phyloP scores from a whole-genome alignment of 2,113 vertebrate species.

The Pithys albifrons region DNA sequence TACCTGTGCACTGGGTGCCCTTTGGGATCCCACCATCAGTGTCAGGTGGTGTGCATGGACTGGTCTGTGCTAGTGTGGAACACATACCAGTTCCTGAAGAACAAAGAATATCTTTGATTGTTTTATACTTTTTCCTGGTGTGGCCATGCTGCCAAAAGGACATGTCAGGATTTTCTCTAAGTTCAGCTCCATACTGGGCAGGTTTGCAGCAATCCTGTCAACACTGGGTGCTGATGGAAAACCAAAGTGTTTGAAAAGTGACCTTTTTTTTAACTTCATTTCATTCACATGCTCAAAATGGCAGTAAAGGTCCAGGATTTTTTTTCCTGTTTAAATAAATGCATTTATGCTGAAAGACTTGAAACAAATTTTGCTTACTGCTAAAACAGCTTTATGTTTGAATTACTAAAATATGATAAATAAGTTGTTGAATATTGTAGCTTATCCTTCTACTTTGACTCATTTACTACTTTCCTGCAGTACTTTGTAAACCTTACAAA shows the following conservation, averaged over 20 bases:
- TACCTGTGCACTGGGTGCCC: not conserved
- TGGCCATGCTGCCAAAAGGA: not conserved
- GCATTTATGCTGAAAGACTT: not conserved
- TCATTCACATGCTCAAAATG: not conserved
- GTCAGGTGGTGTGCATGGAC: not conserved
- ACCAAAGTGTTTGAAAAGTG: not conserved
- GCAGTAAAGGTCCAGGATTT: not conserved
- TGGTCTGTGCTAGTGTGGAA: not conserved
- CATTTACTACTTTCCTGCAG: not conserved
- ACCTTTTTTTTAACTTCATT: not conserved
- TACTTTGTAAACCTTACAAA: not conserved
- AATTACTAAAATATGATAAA: not conserved
- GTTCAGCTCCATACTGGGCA: rapidly evolving
- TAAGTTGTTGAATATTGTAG: not conserved
- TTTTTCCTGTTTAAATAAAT: not conserved
- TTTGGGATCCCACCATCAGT: rapidly evolving
- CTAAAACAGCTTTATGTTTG: not conserved
- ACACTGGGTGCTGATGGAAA: not conserved
- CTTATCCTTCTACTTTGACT: not conserved
- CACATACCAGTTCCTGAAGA: not conserved
- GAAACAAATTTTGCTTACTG: not conserved
- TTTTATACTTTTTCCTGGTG: not conserved
- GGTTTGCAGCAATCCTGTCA: not conserved
- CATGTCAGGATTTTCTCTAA: not conserved
- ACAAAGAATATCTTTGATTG: not conserved